A percentile compares a stretch with the other conserved stretches of the same genome.
Conservation (phyloP, 1,140 invertebrate genomes). For the Conus ventricosus region DNA sequence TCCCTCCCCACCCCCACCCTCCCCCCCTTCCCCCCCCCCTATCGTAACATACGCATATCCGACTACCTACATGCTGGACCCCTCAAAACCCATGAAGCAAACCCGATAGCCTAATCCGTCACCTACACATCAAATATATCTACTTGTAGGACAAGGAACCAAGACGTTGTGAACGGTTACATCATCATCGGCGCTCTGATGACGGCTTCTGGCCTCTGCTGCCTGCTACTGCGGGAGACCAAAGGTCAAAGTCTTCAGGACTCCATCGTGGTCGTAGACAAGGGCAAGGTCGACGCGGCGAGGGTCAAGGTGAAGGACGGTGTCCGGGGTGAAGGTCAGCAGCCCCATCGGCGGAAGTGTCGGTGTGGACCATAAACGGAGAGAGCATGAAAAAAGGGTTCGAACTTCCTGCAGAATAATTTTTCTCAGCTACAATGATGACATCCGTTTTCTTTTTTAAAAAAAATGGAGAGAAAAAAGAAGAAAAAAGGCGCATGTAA, state of each 20-base stretch:
- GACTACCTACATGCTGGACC: too few species aligned
- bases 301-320: not conserved
- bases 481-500: too few species aligned
- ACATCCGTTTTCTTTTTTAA: too few species aligned
- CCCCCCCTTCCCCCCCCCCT: too few species aligned
- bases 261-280: not conserved
- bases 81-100: too few species aligned
- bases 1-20: too few species aligned
- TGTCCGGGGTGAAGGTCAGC: not conserved
- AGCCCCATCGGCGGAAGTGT: too few species aligned
- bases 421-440: too few species aligned
- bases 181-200: not conserved
- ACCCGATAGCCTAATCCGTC: too few species aligned
- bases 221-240: conserved; percentile 13
- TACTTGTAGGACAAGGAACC: not conserved
- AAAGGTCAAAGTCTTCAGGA: conserved; percentile 25
- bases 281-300: not conserved
- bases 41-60: too few species aligned
- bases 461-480: too few species aligned
- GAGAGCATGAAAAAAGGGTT: not conserved
- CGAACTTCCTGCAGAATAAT: too few species aligned
- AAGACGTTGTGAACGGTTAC: conserved; percentile 11
- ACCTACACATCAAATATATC: not conserved
- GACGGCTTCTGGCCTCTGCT: not conserved
- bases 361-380: conserved; percentile 4